A percentile compares a stretch with the other conserved stretches of the same genome.
These are phyloP conservation scores for Montipora capitata DNA, from an alignment of 92 coral and sea anemone species.

Conservation along the genomic window DNA sequence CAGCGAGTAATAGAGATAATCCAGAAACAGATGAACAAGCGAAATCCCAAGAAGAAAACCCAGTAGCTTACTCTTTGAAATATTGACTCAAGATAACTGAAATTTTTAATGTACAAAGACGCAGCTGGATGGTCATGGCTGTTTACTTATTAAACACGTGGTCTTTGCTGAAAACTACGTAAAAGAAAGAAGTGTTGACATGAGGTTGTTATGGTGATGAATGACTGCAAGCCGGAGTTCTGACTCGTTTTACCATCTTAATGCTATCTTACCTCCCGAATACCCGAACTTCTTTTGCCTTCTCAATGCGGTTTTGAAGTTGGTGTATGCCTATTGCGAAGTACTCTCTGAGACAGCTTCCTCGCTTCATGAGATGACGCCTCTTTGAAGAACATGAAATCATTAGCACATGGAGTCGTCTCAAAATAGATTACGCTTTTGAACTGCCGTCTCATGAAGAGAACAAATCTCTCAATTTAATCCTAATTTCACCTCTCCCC, in stretches of 20 bases:
- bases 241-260: not conserved
- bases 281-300: too few relatives aligned
- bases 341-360: too few relatives aligned
- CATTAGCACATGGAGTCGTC: too few relatives aligned
- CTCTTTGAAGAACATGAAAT: too few relatives aligned
- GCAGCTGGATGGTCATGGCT: not conserved
- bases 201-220: not conserved
- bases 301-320: too few relatives aligned
- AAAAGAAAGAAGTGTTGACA: not conserved
- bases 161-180: not conserved
- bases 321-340: too few relatives aligned
- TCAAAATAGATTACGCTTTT: too few relatives aligned
- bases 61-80: conserved; percentile 3
- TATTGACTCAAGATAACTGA: not conserved
- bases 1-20: conserved; percentile 88
- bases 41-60: conserved; percentile 97
- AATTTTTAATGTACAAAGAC: not conserved
- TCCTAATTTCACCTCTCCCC: too few relatives aligned
- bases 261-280: too few relatives aligned
- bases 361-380: too few relatives aligned
- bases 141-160: not conserved
- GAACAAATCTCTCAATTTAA: too few relatives aligned
- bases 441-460: too few relatives aligned
- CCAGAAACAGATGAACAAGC: conserved; percentile 93
- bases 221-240: not conserved